Conservation (phyloP, 2,888 invertebrate genomes). For the Saturnia pavonia region DNA sequence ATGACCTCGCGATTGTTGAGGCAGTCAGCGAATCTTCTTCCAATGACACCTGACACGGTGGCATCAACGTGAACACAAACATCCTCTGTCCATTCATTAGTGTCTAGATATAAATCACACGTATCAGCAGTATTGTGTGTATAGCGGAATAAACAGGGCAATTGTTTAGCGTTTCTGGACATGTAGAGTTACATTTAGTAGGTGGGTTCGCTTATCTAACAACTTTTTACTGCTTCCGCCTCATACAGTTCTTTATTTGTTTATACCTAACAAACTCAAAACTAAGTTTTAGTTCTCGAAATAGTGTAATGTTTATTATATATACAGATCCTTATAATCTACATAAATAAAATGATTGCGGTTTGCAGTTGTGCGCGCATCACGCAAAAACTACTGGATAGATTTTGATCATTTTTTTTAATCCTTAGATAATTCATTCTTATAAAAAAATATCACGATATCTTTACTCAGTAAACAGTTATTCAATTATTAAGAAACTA, state of each 20-base stretch:
- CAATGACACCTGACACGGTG: slow-evolving; percentile 73
- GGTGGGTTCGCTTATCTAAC: not conserved
- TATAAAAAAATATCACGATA: too few species aligned
- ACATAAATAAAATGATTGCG: too few species aligned
- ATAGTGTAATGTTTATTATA: not conserved
- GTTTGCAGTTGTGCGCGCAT: too few species aligned
- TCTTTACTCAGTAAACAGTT: too few species aligned
- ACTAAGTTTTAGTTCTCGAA: not conserved
- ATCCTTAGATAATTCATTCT: too few species aligned
- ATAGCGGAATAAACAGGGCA: slow-evolving; percentile 36
- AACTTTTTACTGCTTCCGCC: not conserved
- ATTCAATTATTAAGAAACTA: too few species aligned
- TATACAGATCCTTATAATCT: too few species aligned
- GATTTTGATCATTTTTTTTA: too few species aligned
- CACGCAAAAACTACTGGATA: too few species aligned
- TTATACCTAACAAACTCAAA: not conserved
- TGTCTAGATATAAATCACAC: slow-evolving; percentile 31
- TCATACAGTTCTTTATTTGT: not conserved
- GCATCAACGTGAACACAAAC: slow-evolving; percentile 62
- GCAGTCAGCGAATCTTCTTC: slow-evolving; percentile 68
- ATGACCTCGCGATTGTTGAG: slow-evolving; percentile 63
- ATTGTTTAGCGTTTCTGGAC: slow-evolving; percentile 24
- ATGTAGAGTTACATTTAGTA: slow-evolving; percentile 12
- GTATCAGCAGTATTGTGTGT: slow-evolving; percentile 34
- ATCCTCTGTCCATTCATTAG: slow-evolving; percentile 55